These are phyloP conservation scores for Drosophila pectinifera DNA, from an alignment of 1,140 invertebrate species.

Conservation along the genomic window DNA sequence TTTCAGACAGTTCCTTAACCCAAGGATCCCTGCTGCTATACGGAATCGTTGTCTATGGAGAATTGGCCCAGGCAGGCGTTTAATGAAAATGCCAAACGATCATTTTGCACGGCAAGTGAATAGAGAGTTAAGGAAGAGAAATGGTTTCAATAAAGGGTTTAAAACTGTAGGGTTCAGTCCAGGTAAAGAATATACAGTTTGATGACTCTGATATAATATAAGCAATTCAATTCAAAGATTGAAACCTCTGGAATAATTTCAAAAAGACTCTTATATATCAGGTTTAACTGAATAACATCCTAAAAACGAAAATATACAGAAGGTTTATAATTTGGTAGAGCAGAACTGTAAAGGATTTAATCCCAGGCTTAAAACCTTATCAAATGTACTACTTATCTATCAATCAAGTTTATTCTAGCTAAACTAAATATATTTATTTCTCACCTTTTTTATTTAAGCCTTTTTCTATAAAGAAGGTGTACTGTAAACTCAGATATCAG, in stretches of 20 bases:
- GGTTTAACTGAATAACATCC: neutral
- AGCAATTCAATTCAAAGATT: neutral
- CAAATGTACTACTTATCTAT: neutral
- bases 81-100: constrained; percentile 78
- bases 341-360: neutral
- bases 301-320: neutral
- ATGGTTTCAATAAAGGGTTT: constrained; percentile 1
- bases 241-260: too few species aligned
- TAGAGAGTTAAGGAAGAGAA: neutral
- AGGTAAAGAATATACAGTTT: too few species aligned
- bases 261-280: too few species aligned
- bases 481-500: neutral
- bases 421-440: neutral
- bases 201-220: neutral
- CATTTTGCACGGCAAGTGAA: constrained; percentile 46
- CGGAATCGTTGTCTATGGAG: constrained; percentile 49
- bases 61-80: constrained; percentile 63
- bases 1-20: constrained; percentile 57
- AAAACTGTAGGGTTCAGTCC: neutral
- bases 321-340: neutral
- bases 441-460: neutral
- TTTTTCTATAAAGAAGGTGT: neutral
- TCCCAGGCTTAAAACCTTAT: neutral
- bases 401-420: too few species aligned
- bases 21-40: constrained; percentile 27